phyloP scores from a whole-genome alignment of 2,113 vertebrate genomes.

The Sander vitreus region DNA sequence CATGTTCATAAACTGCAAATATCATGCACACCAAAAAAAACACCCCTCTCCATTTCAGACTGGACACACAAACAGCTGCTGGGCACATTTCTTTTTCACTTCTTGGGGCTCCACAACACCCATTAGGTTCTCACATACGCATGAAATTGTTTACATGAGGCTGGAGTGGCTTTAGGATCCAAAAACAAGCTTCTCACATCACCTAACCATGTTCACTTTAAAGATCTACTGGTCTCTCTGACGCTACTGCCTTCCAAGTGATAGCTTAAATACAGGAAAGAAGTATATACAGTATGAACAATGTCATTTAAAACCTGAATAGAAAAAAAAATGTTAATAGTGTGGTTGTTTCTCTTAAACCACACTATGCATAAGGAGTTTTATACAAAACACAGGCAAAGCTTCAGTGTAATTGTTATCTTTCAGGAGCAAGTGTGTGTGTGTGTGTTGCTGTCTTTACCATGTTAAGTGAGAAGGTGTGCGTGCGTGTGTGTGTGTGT shows the following conservation, averaged over 20 bases:
- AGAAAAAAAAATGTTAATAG: neutral
- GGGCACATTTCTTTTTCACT: slow-evolving; percentile 1
- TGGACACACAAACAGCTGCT: neutral
- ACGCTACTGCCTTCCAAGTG: neutral
- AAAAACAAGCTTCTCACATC: slow-evolving; percentile 7
- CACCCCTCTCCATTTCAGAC: slow-evolving; percentile 9
- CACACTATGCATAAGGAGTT: neutral
- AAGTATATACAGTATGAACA: no score
- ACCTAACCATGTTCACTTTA: neutral
- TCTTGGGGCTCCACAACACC: neutral
- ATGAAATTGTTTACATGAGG: neutral
- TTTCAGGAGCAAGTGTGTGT: neutral
- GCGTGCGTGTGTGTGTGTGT: neutral
- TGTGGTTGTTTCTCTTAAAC: slow-evolving; percentile 4
- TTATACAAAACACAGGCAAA: neutral
- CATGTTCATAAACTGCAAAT: slow-evolving; percentile 32
- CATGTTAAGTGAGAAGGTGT: neutral
- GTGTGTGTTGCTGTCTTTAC: neutral
- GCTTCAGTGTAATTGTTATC: neutral
- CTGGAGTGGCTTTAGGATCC: neutral
- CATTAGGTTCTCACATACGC: slow-evolving; percentile 41
- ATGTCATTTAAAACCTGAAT: neutral
- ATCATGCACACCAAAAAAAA: slow-evolving; percentile 23
- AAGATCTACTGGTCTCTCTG: neutral
- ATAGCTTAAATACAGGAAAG: neutral